Percentiles rank a stretch among this genome's conserved stretches.
Conservation (phyloP, 2,113 vertebrate genomes). For the Cynoglossus semilaevis region DNA sequence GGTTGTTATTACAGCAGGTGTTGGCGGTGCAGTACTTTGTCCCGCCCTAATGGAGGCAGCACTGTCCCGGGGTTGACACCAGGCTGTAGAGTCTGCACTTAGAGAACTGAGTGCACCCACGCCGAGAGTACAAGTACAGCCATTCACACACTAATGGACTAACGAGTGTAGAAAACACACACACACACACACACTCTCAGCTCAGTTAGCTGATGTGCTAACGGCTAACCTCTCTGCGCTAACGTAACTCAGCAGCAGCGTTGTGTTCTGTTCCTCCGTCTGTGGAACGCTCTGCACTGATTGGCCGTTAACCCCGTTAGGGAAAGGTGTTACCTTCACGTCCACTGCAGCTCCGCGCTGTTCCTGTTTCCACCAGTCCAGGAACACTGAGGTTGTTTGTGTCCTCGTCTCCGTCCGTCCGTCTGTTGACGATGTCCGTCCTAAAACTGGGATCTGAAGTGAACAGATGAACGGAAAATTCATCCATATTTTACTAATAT, state of each 20-base stretch:
- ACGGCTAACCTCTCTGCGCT: too few relatives aligned
- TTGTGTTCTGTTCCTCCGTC: too few relatives aligned
- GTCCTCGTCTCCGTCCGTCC: too few relatives aligned
- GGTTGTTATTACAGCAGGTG: too few relatives aligned
- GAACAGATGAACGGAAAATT: too few relatives aligned
- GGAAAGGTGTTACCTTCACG: constrained; percentile 20
- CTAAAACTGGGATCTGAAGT: too few relatives aligned
- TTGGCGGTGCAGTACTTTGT: not conserved
- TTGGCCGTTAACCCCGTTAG: constrained; percentile 64
- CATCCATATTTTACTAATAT: too few relatives aligned
- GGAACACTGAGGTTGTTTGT: too few relatives aligned
- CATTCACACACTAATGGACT: constrained; percentile 51
- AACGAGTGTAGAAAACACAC: constrained; percentile 27
- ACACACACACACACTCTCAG: constrained; percentile 2
- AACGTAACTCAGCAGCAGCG: not conserved
- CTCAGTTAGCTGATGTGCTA: too few relatives aligned
- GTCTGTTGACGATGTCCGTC: too few relatives aligned
- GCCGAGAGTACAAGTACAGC: constrained; percentile 13
- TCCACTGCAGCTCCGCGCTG: constrained; percentile 1
- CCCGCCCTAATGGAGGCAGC: not conserved
- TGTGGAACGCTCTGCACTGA: constrained; percentile 18
- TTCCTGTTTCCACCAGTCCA: too few relatives aligned
- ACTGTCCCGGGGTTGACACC: not conserved
- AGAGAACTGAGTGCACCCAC: constrained; percentile 38
- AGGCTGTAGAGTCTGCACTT: constrained; percentile 17